Evolutionary conservation across 2,113 vertebrate genomes (phyloP), one percentile per base, ranked within the genome.

Genomic region (Caranx ignobilis): DNA sequence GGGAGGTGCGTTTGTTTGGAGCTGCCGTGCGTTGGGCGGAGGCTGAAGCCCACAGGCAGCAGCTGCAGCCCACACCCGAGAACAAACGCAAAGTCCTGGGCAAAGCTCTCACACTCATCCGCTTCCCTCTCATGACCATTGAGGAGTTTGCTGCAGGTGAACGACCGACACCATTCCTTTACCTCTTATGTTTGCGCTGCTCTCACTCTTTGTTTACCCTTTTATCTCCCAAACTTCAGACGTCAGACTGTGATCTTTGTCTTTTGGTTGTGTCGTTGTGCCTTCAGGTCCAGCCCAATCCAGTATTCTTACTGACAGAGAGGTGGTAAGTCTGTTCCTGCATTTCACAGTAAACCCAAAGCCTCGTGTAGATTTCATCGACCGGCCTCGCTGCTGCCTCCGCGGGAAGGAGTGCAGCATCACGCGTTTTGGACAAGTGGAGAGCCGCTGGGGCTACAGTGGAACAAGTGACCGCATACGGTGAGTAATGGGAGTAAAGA

Each of bases 371-470:
- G 98, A 98, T 50, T 99, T 98, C 93, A 99, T 99, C 0, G 98
- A 99, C 89, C 90, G 97, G 39, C 98, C 97, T 0, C 97, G 97
- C 81, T 99, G 98, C 95, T 99, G 98, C 92, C 96, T 99, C 82
- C 95, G 97, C 0, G 98, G 98, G 81, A 99, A 99, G 92, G 98
- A 99, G 89, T 98, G 98, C 91, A 98, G 96, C 94, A 97, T 99
- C 92, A 99, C 96, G 26, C 97, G 97, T 34, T 99, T 99, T 89
- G 97, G 97, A 85, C 98, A 98, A 91, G 98, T 99, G 91, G 98
- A 99, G 94, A 99, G 97, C 92, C 97, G 98, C 93, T 99, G 98
- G 98, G 98, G 98, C 45, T 99, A 99, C 94, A 99, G 98, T 0
- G 97, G 98, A 62, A 99, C 98, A 6, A 99, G 97, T 16, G 97